Evolutionary conservation across 2,888 invertebrate genomes (phyloP).

Genomic region (Tigriopus californicus): DNA sequence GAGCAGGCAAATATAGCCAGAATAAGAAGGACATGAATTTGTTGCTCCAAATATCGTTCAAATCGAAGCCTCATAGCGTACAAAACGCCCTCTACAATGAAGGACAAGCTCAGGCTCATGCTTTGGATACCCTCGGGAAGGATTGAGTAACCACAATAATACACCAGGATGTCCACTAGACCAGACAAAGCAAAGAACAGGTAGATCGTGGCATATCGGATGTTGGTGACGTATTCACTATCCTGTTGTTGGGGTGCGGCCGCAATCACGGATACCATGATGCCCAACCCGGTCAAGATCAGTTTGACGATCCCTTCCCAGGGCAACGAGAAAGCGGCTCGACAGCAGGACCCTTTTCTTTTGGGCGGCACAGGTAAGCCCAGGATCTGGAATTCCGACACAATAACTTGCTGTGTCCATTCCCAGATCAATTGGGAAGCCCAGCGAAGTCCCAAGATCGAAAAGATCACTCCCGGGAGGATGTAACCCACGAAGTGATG

Average conservation of each 20-base stretch:
- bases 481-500: constrained; percentile 22
- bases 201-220: constrained; percentile 26
- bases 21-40: constrained; percentile 16
- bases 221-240: constrained; percentile 20
- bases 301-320: constrained; percentile 22
- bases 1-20: constrained; percentile 21
- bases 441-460: constrained; percentile 22
- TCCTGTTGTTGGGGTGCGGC: background rate
- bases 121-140: constrained; percentile 27
- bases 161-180: constrained; percentile 27
- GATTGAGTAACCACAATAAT: constrained; percentile 26
- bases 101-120: constrained; percentile 27
- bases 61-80: constrained; percentile 21
- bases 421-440: constrained; percentile 20
- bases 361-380: background rate
- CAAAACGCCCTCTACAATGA: constrained; percentile 28
- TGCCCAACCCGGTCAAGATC: constrained; percentile 19
- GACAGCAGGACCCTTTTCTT: background rate
- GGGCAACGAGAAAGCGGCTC: constrained; percentile 16
- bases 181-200: constrained; percentile 30
- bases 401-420: background rate
- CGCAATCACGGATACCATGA: constrained; percentile 3
- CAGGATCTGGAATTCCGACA: background rate
- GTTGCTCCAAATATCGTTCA: constrained; percentile 21
- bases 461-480: constrained; percentile 21